Evolutionary conservation across 2,797 vertebrate genomes (phyloP).

Genomic region (Harpagifer antarcticus): DNA sequence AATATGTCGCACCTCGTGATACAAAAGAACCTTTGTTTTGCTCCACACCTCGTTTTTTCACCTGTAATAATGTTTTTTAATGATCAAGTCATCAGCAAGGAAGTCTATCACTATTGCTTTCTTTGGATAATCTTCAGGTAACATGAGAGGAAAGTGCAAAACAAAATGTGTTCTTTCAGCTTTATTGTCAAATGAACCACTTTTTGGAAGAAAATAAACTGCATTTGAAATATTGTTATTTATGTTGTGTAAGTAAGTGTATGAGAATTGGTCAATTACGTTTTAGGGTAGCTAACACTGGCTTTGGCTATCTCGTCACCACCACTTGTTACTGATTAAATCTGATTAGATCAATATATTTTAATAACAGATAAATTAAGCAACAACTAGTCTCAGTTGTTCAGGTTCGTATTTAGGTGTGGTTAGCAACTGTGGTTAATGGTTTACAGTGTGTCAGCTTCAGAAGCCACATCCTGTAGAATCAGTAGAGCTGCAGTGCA

Average conservation of each 20-base stretch:
- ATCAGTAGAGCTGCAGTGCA: neutral
- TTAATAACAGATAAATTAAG: neutral
- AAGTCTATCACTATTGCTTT: neutral
- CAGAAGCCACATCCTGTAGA: neutral
- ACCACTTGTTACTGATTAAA: too few species aligned
- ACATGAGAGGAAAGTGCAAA: neutral
- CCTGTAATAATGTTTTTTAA: slow-evolving; percentile 37
- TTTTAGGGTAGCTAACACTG: too few species aligned
- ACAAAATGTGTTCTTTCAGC: neutral
- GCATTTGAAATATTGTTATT: too few species aligned
- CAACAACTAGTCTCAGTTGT: too few species aligned
- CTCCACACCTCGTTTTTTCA: slow-evolving; percentile 15
- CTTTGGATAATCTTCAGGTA: neutral
- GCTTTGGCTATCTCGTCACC: too few species aligned
- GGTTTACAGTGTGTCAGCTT: neutral
- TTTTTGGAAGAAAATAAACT: too few species aligned
- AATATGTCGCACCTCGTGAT: slow-evolving; percentile 2
- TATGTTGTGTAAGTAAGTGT: too few species aligned
- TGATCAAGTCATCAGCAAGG: slow-evolving; percentile 9
- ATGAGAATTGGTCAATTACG: too few species aligned
- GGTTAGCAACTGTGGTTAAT: neutral
- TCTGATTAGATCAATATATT: neutral
- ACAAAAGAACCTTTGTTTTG: slow-evolving; percentile 61
- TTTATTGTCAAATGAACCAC: too few species aligned
- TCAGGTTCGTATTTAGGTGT: neutral